Conservation (phyloP, 2,797 vertebrate species). For the Acrossocheilus wenchowensis region DNA sequence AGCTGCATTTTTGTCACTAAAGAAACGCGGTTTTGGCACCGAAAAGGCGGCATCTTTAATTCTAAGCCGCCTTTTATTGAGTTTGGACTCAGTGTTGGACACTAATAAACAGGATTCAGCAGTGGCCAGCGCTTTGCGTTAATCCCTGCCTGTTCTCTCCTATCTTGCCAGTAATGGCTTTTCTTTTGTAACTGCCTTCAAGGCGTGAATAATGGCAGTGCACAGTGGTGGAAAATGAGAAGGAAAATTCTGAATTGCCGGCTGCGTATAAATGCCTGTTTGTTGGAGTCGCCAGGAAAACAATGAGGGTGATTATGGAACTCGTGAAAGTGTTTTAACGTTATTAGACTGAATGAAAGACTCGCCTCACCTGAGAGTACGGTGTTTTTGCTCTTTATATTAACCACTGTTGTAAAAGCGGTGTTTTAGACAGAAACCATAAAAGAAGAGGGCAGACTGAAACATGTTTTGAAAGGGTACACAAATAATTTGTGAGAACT, state of each 20-base stretch:
- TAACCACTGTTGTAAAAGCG: constrained; percentile 27
- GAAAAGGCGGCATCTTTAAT: constrained; percentile 47
- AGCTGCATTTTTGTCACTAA: constrained; percentile 35
- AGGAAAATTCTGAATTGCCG: constrained; percentile 38
- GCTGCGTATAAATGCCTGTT: constrained; percentile 52
- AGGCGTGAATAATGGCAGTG: constrained; percentile 55
- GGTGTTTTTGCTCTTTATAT: constrained; percentile 39
- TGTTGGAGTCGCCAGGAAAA: constrained; percentile 44
- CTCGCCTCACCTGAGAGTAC: constrained; percentile 41
- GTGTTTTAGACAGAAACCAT: constrained; percentile 24
- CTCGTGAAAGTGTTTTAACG: constrained; percentile 53
- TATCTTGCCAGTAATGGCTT: constrained; percentile 52
- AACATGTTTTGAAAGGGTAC: background rate
- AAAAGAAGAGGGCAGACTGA: constrained; percentile 4
- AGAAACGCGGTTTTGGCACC: constrained; percentile 20
- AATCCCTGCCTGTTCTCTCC: constrained; percentile 45
- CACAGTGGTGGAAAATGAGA: constrained; percentile 49
- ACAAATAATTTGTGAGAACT: constrained; percentile 10
- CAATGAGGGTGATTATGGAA: constrained; percentile 50
- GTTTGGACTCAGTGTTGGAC: constrained; percentile 48
- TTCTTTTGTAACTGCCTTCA: constrained; percentile 56
- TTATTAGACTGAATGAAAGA: constrained; percentile 46
- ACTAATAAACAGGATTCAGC: constrained; percentile 61
- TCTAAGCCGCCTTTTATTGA: constrained; percentile 54
- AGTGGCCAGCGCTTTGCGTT: constrained; percentile 48